Percentiles rank a stretch among this genome's conserved stretches.
These are phyloP conservation scores for Pelagia noctiluca DNA, from an alignment of 30 jellyfish, hydroid and myxozoan species.

Conservation along the genomic window DNA sequence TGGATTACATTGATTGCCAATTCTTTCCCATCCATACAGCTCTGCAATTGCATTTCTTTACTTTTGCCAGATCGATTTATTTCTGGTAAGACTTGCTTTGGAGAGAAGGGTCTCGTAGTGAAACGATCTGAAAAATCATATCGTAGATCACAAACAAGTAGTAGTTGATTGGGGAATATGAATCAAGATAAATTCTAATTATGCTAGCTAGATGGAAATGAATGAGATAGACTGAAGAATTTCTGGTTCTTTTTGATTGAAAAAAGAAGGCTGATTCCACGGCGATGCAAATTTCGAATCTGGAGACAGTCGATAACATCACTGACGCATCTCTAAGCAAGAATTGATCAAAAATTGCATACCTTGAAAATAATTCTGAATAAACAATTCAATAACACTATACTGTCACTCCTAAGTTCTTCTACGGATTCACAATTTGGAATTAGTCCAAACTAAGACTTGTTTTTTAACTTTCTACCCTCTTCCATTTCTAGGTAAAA, in stretches of 20 bases:
- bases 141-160: neutral
- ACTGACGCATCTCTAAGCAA: no score
- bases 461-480: no score
- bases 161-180: neutral
- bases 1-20: slow-evolving; percentile 44
- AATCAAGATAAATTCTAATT: no score
- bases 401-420: no score
- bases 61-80: slow-evolving; percentile 5
- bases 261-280: neutral
- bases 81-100: slow-evolving; percentile 46
- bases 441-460: no score
- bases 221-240: neutral
- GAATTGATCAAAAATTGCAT: no score
- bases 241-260: neutral
- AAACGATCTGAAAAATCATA: neutral
- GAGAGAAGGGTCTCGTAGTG: slow-evolving; percentile 36
- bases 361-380: no score
- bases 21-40: slow-evolving; percentile 70
- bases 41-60: neutral
- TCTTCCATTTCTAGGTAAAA: no score
- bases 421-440: no score
- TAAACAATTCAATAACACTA: no score
- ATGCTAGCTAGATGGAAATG: neutral
- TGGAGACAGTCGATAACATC: neutral
- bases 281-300: neutral